Percentiles rank a stretch among this genome's conserved stretches.
phyloP scores from a whole-genome alignment of 2,888 invertebrate species.

The Loripinus fragilis region DNA sequence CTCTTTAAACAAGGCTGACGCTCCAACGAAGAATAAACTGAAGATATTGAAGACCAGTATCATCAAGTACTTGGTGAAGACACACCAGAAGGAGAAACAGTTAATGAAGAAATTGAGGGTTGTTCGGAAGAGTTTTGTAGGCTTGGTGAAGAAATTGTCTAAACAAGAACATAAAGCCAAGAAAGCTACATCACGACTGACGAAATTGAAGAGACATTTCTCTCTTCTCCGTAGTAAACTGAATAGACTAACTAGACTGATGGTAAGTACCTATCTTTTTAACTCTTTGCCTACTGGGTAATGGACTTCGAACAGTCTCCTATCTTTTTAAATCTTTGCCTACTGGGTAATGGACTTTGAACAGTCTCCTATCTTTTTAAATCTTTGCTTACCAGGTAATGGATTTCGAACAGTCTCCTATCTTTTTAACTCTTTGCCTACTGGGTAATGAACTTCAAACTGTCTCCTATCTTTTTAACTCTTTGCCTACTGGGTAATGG shows the following conservation, averaged over 20 bases:
- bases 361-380: no score
- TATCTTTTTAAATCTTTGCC: no score
- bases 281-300: no score
- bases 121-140: neutral
- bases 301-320: no score
- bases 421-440: no score
- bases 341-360: no score
- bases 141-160: neutral
- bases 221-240: neutral
- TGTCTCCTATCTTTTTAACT: no score
- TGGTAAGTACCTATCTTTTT: neutral
- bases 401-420: no score
- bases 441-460: no score
- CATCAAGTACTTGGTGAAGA: neutral
- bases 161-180: neutral
- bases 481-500: no score
- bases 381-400: no score
- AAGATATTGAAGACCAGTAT: neutral
- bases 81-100: neutral
- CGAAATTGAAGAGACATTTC: neutral
- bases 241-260: neutral
- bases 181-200: neutral
- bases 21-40: neutral
- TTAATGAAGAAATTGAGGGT: neutral
- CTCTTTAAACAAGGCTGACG: neutral